phyloP scores from a whole-genome alignment of 23 tunicate genomes.

The Trididemnum clinides region DNA sequence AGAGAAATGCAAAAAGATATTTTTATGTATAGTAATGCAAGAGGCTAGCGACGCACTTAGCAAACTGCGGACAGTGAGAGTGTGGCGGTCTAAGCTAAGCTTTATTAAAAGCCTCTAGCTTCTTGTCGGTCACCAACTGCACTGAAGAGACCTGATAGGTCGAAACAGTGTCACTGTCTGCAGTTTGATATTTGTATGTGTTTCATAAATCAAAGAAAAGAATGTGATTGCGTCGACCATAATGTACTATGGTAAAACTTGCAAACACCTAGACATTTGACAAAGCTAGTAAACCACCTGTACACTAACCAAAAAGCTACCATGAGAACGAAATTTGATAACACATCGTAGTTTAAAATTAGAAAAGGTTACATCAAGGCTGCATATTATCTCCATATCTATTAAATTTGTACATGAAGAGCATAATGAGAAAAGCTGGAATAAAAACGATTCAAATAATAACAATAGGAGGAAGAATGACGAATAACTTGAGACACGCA shows the following conservation, averaged over 20 bases:
- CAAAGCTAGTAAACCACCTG: not conserved
- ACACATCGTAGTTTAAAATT: not conserved
- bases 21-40: not conserved
- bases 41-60: not conserved
- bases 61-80: not conserved
- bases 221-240: not conserved
- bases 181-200: too few relatives aligned
- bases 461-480: not conserved
- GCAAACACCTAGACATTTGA: not conserved
- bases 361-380: not conserved
- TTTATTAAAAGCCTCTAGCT: too few relatives aligned
- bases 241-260: not conserved
- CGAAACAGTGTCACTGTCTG: too few relatives aligned
- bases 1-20: not conserved
- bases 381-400: constrained; percentile 12
- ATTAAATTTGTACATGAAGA: not conserved
- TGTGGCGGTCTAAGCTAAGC: too few relatives aligned
- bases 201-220: not conserved
- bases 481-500: constrained; percentile 19
- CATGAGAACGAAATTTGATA: too few relatives aligned
- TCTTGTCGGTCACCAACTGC: too few relatives aligned
- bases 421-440: constrained; percentile 5
- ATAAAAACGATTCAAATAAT: not conserved
- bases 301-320: not conserved
- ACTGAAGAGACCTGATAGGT: too few relatives aligned